A percentile compares a stretch with the other conserved stretches of the same genome.
phyloP scores from a whole-genome alignment of 2,888 invertebrate genomes.

The Diplolepis rosae region DNA sequence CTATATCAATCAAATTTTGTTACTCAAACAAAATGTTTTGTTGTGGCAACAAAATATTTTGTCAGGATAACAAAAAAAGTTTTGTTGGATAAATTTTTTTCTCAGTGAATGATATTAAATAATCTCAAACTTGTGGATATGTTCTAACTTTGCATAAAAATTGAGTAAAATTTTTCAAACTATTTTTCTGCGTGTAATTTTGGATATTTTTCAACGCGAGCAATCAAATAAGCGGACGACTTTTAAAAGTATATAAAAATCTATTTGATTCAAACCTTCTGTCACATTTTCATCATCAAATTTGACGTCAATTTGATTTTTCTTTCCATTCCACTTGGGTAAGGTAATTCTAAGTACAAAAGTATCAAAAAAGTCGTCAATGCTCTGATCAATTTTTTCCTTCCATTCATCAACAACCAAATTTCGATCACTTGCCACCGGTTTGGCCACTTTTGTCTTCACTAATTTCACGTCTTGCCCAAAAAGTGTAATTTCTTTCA shows the following conservation, averaged over 20 bases:
- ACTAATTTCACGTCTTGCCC: slow-evolving; percentile 77
- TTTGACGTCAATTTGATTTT: slow-evolving; percentile 68
- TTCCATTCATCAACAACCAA: slow-evolving; percentile 65
- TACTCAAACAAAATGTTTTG: no score
- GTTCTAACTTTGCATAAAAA: no score
- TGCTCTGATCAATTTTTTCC: slow-evolving; percentile 74
- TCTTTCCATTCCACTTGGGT: slow-evolving; percentile 62
- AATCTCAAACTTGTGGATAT: no score
- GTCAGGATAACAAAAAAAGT: no score
- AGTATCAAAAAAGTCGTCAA: slow-evolving; percentile 77
- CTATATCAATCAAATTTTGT: no score
- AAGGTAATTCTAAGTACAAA: slow-evolving; percentile 74
- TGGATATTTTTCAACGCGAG: no score
- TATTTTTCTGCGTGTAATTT: no score
- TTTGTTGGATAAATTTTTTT: no score
- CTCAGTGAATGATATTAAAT: no score
- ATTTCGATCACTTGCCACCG: slow-evolving; percentile 53
- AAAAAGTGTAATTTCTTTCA: slow-evolving; percentile 76
- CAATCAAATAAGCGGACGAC: no score
- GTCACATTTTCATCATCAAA: slow-evolving; percentile 61
- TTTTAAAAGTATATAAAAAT: neutral
- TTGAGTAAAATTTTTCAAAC: no score
- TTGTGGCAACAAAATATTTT: no score
- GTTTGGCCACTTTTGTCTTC: slow-evolving; percentile 61
- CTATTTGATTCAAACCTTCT: slow-evolving; percentile 58